phyloP scores from a whole-genome alignment of 2,888 invertebrate genomes.

The Coenonympha glycerion region DNA sequence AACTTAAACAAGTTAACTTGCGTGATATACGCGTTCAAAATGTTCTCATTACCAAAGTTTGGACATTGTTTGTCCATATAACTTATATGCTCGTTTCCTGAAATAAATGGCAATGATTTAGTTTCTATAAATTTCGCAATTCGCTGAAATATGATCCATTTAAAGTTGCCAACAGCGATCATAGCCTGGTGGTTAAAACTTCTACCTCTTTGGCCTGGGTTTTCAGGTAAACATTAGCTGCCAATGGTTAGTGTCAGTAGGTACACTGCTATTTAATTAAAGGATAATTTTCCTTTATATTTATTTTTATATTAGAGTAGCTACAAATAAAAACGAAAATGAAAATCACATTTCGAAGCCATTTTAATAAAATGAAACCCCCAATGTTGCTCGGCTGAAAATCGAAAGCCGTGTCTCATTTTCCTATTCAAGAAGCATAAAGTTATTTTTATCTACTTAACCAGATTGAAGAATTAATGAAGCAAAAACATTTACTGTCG shows the following conservation, averaged over 20 bases:
- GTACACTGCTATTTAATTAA: too few relatives aligned
- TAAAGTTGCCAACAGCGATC: too few relatives aligned
- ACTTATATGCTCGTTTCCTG: neutral
- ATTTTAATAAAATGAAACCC: neutral
- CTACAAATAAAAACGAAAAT: neutral
- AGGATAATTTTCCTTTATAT: too few relatives aligned
- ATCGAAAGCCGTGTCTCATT: slow-evolving; percentile 13
- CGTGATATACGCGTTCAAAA: slow-evolving; percentile 14
- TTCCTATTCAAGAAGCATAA: slow-evolving; percentile 18
- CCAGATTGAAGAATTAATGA: slow-evolving; percentile 34
- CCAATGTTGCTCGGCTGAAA: neutral
- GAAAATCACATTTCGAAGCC: neutral
- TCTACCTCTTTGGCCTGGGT: too few relatives aligned
- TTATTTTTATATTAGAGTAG: too few relatives aligned
- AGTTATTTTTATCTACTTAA: slow-evolving; percentile 28
- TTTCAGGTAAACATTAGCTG: too few relatives aligned
- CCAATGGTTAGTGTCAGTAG: too few relatives aligned
- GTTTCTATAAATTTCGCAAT: too few relatives aligned
- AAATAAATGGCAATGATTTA: too few relatives aligned
- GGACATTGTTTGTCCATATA: slow-evolving; percentile 5
- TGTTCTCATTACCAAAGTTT: slow-evolving; percentile 11
- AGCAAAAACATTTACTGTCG: slow-evolving; percentile 18
- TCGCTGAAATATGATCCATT: too few relatives aligned
- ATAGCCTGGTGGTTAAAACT: too few relatives aligned
- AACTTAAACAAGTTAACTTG: slow-evolving; percentile 22